These are phyloP conservation scores for Varroa destructor DNA, from an alignment of 1,140 invertebrate genomes.

Conservation along the genomic window DNA sequence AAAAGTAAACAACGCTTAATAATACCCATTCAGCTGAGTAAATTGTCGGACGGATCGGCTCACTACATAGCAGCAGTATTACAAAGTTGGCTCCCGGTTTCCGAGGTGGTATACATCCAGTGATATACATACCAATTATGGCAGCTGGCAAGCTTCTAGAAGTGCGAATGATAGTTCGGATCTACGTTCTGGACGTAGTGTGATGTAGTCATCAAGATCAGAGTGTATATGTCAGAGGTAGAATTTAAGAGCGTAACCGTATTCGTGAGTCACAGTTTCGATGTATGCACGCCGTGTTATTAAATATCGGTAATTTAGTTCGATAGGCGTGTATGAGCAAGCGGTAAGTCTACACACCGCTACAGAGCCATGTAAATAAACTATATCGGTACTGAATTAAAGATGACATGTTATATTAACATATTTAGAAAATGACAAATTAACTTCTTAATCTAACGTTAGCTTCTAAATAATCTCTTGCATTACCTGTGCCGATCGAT, in stretches of 20 bases:
- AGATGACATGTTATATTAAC: no score
- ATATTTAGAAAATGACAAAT: no score
- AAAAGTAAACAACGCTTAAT: no score
- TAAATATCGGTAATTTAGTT: not conserved
- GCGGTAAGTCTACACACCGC: not conserved
- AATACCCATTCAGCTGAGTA: no score
- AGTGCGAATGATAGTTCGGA: conserved; percentile 24
- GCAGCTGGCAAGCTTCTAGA: not conserved
- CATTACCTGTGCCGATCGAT: not conserved
- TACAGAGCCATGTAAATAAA: not conserved
- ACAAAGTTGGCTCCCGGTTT: no score
- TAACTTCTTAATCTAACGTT: no score
- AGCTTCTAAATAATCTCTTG: not conserved
- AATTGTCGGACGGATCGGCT: no score
- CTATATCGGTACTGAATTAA: no score
- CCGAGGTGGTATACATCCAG: no score
- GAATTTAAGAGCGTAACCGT: conserved; percentile 36
- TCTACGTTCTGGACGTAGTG: conserved; percentile 27
- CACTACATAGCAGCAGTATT: no score
- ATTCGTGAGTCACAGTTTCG: conserved; percentile 35
- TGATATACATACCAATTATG: not conserved
- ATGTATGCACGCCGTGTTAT: conserved; percentile 25
- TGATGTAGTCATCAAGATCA: conserved; percentile 34
- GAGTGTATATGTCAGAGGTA: conserved; percentile 35
- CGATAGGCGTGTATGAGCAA: not conserved